Conservation (phyloP, 2,113 vertebrate species). For the Cochlearius cochlearius region DNA sequence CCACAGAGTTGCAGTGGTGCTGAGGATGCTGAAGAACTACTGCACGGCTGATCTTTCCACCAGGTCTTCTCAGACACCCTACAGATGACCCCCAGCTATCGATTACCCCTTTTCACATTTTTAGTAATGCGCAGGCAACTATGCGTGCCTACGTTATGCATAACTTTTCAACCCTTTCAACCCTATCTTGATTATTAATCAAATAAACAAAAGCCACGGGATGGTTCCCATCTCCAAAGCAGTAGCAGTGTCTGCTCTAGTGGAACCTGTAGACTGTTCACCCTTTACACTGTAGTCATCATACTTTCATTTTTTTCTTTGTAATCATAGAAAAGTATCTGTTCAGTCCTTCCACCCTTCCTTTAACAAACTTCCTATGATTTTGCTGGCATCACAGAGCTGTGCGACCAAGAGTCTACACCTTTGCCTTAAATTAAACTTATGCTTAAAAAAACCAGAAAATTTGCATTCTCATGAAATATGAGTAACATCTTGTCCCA, state of each 20-base stretch:
- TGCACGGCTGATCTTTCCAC: background rate
- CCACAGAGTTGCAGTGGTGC: background rate
- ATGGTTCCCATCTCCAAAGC: background rate
- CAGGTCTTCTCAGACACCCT: background rate
- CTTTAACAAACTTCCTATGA: background rate
- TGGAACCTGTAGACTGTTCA: background rate
- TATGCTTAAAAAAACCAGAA: background rate
- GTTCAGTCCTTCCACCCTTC: background rate
- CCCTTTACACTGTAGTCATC: background rate
- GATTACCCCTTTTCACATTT: background rate
- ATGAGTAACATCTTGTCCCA: background rate
- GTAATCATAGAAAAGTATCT: background rate
- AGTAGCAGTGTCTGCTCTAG: background rate
- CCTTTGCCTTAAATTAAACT: background rate
- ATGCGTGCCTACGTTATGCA: accelerated
- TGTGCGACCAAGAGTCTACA: background rate
- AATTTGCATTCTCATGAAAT: background rate
- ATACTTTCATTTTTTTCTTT: background rate
- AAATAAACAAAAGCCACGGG: background rate
- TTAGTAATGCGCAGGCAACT: background rate
- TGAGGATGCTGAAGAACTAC: background rate
- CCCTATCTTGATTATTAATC: background rate
- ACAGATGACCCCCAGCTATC: background rate
- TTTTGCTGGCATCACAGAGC: background rate
- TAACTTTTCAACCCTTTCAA: background rate